Evolutionary conservation across 1,140 invertebrate species (phyloP).

Genomic region (Drosophila kanapiae): DNA sequence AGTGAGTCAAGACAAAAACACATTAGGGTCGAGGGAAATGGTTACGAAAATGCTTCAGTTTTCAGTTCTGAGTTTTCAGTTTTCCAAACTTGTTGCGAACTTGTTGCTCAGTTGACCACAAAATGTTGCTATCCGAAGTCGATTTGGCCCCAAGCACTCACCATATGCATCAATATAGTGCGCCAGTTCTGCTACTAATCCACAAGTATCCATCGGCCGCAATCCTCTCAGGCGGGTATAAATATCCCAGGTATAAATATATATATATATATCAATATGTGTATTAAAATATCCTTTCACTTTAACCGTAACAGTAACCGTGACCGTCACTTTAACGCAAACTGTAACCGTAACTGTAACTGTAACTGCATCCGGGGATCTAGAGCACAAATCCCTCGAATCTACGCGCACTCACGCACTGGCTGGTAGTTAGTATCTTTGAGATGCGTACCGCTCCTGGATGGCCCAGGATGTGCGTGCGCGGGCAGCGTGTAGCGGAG

Average conservation of each 20-base stretch:
- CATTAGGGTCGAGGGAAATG: constrained; percentile 19
- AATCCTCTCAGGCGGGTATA: not conserved
- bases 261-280: not conserved
- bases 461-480: constrained; percentile 6
- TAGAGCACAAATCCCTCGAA: constrained; percentile 21
- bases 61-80: not conserved
- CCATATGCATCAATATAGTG: constrained; percentile 72
- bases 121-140: constrained; percentile 44
- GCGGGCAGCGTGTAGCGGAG: constrained; percentile 1
- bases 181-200: constrained; percentile 74
- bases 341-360: not conserved
- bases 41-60: not conserved
- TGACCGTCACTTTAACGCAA: not conserved
- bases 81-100: constrained; percentile 1
- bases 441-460: constrained; percentile 2
- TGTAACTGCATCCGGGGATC: not conserved
- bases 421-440: not conserved
- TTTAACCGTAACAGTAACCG: not conserved
- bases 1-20: constrained; percentile 34
- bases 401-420: constrained; percentile 22
- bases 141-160: constrained; percentile 44
- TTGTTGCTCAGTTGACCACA: constrained; percentile 54
- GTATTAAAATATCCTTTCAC: constrained; percentile 31
- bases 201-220: constrained; percentile 70
- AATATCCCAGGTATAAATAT: constrained; percentile 7